Evolutionary conservation across 2,888 invertebrate species (phyloP), one percentile per base, ranked within the genome.

Genomic region (Hoplodrina ambigua): DNA sequence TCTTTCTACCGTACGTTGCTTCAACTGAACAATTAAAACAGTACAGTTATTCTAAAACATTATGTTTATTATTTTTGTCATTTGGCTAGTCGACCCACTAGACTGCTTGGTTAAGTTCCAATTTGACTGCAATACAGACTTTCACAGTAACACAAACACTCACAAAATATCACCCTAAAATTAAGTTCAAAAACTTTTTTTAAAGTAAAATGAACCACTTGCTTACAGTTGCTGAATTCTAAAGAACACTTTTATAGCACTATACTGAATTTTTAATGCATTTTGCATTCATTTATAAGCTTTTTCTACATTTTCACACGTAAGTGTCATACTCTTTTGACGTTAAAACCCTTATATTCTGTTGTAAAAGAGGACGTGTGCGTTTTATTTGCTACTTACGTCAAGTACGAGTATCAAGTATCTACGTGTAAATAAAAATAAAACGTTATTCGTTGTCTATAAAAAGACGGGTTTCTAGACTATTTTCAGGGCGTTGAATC

Each of bases 271-370:
- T 86, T 79, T 88, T 86, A 89, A 89, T 89, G 90, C 89, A 88
- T 88, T 84, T 89, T 87, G 82, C 86, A 84, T 88, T 87, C 87
- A 89, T 75, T 50, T 85, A 86, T 86, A 84, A 84, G 85, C 80
- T 88, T 86, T 80, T 86, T 86, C 81, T 82, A 86, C 86, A 84
- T 89, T 88, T 89, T 87, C 87, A 88, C 88, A 87, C 88, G 82
- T 88, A 88, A 93, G 92, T 90, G 87, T 87, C 89, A 88, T 90
- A 87, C 85, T 87, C 87, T 88, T 91, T 90, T 90, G 83, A 91
- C 87, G 83, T 85, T 85, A 83, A 87, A 89, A 68, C 85, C 72
- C 85, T 85, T 79, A 60, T 69, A 74, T 75, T 70, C 59, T 60
- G 58, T 69, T 68, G 59, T 79, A 70, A 67, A 68, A 79, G 54